phyloP scores from a whole-genome alignment of 2,888 invertebrate species.

The Drosophila crucigera region DNA sequence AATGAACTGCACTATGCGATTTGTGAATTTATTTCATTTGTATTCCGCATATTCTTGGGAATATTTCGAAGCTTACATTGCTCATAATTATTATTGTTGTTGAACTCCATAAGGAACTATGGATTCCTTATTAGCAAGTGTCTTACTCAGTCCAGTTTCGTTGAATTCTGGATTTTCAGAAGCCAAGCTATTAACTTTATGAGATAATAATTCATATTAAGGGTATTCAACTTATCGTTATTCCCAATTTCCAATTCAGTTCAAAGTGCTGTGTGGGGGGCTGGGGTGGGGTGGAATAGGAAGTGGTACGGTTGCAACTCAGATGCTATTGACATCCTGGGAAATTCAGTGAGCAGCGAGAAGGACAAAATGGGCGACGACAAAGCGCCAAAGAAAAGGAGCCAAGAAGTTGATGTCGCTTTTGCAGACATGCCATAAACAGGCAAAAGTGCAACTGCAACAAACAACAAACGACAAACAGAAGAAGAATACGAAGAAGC shows the following conservation, averaged over 20 bases:
- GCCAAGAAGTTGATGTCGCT: constrained; percentile 34
- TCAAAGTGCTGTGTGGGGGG: too few species aligned
- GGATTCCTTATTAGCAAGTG: not conserved
- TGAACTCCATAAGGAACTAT: not conserved
- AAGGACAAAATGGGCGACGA: not conserved
- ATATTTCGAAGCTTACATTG: not conserved
- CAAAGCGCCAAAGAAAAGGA: constrained; percentile 18
- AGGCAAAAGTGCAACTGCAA: constrained; percentile 49
- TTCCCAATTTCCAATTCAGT: not conserved
- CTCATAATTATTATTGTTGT: not conserved
- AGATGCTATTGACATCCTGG: constrained; percentile 26
- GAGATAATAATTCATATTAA: not conserved
- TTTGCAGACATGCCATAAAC: constrained; percentile 47
- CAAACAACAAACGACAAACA: constrained; percentile 14
- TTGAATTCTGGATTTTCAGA: not conserved
- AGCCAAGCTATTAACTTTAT: not conserved
- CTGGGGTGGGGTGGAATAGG: not conserved
- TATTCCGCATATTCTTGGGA: not conserved
- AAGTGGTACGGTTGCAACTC: not conserved
- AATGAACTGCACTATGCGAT: not conserved
- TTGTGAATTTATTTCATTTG: not conserved
- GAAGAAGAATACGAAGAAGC: not conserved
- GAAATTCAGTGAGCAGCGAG: constrained; percentile 2
- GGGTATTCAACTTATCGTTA: not conserved
- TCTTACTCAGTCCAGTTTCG: not conserved